phyloP scores from a whole-genome alignment of 2,888 invertebrate genomes.

The Melanostoma scalare region DNA sequence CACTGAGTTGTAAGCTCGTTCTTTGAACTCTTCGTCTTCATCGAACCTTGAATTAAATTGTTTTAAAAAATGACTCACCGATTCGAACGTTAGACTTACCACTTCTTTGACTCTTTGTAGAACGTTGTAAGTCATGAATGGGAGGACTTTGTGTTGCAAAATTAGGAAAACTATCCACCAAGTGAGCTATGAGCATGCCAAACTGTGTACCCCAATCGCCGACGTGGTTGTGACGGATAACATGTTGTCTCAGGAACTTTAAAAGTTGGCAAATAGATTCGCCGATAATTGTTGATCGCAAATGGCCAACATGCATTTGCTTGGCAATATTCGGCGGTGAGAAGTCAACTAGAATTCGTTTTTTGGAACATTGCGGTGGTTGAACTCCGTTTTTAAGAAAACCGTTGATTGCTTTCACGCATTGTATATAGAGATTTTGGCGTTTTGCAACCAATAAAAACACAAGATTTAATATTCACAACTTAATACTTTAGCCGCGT shows the following conservation, averaged over 20 bases:
- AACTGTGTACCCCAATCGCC: conserved; percentile 99
- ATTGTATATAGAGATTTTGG: too few species aligned
- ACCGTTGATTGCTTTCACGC: conserved; percentile 84
- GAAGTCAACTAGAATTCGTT: conserved; percentile 93
- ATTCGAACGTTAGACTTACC: conserved; percentile 74
- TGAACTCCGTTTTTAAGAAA: conserved; percentile 87
- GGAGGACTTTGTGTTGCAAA: conserved; percentile 92
- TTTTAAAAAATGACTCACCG: background rate
- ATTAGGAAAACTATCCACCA: conserved; percentile 95
- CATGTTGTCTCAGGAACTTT: conserved; percentile 96
- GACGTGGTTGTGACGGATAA: conserved; percentile 95
- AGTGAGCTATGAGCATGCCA: conserved; percentile 99
- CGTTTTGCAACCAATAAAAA: too few species aligned
- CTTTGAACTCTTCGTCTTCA: conserved; percentile 95
- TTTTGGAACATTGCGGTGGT: conserved; percentile 85
- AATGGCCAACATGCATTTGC: conserved; percentile 99
- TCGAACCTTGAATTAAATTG: conserved; percentile 87
- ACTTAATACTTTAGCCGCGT: too few species aligned
- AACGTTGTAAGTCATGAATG: conserved; percentile 94
- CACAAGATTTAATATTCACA: too few species aligned
- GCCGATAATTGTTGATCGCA: conserved; percentile 98
- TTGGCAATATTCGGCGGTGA: conserved; percentile 99
- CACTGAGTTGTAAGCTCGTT: conserved; percentile 95
- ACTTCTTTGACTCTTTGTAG: conserved; percentile 93
- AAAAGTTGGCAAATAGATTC: conserved; percentile 94